phyloP scores from a whole-genome alignment of 2,113 vertebrate species.

The Vombatus ursinus region DNA sequence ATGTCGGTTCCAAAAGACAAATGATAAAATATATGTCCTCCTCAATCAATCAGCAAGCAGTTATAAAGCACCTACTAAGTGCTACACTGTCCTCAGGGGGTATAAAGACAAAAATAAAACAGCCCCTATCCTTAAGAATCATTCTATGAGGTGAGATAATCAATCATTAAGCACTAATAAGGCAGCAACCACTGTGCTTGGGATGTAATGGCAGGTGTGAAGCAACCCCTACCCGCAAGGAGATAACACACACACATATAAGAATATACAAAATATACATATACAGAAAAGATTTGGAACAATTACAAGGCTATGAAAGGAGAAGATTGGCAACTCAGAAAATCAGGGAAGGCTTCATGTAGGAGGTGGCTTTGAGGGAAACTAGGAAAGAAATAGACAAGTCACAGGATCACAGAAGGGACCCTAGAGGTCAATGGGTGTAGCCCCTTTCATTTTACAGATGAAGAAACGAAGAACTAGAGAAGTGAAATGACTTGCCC shows the following conservation, averaged over 20 bases:
- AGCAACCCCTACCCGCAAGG: neutral
- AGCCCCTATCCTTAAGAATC: neutral
- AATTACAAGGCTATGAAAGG: neutral
- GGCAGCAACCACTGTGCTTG: neutral
- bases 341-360: neutral
- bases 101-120: too few relatives aligned
- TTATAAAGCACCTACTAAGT: too few relatives aligned
- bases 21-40: neutral
- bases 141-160: neutral
- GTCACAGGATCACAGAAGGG: neutral
- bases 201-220: neutral
- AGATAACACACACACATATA: neutral
- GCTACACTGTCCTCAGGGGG: too few relatives aligned
- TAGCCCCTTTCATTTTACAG: neutral
- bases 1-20: neutral
- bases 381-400: neutral
- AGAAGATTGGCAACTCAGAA: neutral
- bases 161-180: neutral
- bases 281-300: neutral
- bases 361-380: neutral
- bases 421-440: neutral
- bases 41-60: neutral
- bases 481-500: neutral
- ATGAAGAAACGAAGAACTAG: neutral
- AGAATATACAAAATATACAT: too few relatives aligned